Evolutionary conservation across 35 echinoderm and acorn worm genomes (phyloP).

Genomic region (Patiria miniata): DNA sequence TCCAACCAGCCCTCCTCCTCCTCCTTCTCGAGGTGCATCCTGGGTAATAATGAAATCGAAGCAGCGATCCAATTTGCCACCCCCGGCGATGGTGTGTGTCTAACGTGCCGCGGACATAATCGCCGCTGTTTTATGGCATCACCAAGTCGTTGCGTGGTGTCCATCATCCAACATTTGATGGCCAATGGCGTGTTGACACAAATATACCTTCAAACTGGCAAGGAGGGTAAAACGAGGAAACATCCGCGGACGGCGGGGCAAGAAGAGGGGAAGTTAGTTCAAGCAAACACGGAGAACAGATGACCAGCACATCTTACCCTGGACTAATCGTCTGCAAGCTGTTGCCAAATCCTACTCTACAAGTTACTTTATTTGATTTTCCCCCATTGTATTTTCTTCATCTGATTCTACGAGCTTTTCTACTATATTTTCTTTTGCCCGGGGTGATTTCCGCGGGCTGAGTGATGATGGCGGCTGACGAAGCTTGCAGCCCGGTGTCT

Average conservation of each 20-base stretch:
- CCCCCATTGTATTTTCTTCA: too few species aligned
- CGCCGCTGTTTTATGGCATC: slow-evolving; percentile 16
- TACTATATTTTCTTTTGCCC: too few species aligned
- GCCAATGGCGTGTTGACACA: slow-evolving; percentile 24
- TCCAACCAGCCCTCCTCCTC: too few species aligned
- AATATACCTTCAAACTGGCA: slow-evolving; percentile 7
- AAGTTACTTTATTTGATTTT: too few species aligned
- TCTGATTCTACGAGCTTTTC: too few species aligned
- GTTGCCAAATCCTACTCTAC: background rate
- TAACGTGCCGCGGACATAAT: slow-evolving; percentile 16
- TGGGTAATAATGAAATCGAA: background rate
- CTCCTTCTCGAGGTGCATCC: background rate
- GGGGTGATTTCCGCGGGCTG: too few species aligned
- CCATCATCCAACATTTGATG: slow-evolving; percentile 11
- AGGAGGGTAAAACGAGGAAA: background rate
- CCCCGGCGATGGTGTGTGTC: background rate
- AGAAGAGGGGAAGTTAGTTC: too few species aligned
- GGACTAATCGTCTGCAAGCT: background rate
- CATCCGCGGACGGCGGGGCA: background rate
- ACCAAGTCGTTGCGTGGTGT: slow-evolving; percentile 22
- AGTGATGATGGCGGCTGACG: background rate
- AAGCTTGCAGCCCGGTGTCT: background rate
- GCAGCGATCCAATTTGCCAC: slow-evolving; percentile 1
- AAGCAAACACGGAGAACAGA: too few species aligned
- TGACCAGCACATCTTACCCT: too few species aligned